Evolutionary conservation across 2,888 invertebrate genomes (phyloP).

Genomic region (Coelogynopora nodosa): DNA sequence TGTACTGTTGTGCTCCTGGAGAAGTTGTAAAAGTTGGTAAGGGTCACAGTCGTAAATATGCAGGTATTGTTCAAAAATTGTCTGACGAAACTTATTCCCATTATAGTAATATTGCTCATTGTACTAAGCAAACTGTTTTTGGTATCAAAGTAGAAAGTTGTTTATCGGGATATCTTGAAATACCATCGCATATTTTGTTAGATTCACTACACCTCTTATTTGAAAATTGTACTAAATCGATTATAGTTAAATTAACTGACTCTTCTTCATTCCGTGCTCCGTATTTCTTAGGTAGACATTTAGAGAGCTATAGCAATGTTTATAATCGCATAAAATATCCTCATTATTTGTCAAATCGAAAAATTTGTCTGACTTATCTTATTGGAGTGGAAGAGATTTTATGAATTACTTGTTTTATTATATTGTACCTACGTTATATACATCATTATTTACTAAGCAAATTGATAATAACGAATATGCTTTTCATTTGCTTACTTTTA

Average conservation of each 20-base stretch:
- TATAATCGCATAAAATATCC: neutral
- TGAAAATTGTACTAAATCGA: neutral
- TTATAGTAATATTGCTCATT: too few species aligned
- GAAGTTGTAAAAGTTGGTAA: too few species aligned
- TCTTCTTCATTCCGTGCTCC: neutral
- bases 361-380: neutral
- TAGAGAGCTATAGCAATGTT: neutral
- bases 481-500: neutral
- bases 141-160: too few species aligned
- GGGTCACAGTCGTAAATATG: too few species aligned
- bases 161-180: too few species aligned
- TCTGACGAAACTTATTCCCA: too few species aligned
- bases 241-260: neutral
- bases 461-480: neutral
- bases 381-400: neutral
- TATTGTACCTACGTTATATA: neutral
- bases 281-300: neutral
- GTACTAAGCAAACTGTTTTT: too few species aligned
- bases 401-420: neutral
- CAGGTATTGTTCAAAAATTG: too few species aligned
- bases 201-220: neutral
- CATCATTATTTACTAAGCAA: neutral
- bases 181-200: too few species aligned
- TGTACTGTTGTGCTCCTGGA: too few species aligned
- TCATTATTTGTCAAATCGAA: neutral